Percentiles rank a stretch among this genome's conserved stretches.
Conservation (phyloP, 1,140 invertebrate species). For the Drosophila auraria region DNA sequence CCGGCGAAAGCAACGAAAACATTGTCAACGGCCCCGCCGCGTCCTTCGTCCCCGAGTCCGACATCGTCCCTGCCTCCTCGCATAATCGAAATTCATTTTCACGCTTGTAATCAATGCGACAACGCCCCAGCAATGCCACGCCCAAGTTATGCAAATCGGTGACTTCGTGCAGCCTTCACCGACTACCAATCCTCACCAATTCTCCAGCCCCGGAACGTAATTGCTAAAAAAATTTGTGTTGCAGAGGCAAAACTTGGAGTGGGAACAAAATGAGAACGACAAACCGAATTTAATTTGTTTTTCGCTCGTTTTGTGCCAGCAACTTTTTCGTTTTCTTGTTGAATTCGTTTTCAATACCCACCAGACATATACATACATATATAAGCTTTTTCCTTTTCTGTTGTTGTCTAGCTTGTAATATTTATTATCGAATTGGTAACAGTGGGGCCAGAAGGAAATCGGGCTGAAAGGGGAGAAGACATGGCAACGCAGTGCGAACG, state of each 20-base stretch:
- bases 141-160: conserved; percentile 75
- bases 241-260: conserved; percentile 47
- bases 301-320: conserved; percentile 71
- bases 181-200: not conserved
- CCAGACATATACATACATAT: conserved; percentile 18
- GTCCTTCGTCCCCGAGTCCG: conserved; percentile 4
- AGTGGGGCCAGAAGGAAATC: conserved; percentile 14
- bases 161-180: conserved; percentile 40
- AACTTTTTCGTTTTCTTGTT: conserved; percentile 68
- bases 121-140: conserved; percentile 36
- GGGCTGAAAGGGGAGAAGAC: conserved; percentile 18
- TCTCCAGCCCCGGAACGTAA: conserved; percentile 43
- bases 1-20: conserved; percentile 37
- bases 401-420: conserved; percentile 81
- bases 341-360: conserved; percentile 54
- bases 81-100: conserved; percentile 79
- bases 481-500: conserved; percentile 71
- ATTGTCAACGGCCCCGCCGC: conserved; percentile 19
- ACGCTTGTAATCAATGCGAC: conserved; percentile 77
- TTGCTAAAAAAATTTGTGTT: conserved; percentile 68
- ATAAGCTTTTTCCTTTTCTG: conserved; percentile 39
- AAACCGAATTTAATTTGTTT: conserved; percentile 81
- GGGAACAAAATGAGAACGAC: conserved; percentile 65
- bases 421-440: conserved; percentile 79
- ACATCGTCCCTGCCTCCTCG: conserved; percentile 36